phyloP scores from a whole-genome alignment of 2,113 vertebrate genomes.

The Erythrolamprus reginae region DNA sequence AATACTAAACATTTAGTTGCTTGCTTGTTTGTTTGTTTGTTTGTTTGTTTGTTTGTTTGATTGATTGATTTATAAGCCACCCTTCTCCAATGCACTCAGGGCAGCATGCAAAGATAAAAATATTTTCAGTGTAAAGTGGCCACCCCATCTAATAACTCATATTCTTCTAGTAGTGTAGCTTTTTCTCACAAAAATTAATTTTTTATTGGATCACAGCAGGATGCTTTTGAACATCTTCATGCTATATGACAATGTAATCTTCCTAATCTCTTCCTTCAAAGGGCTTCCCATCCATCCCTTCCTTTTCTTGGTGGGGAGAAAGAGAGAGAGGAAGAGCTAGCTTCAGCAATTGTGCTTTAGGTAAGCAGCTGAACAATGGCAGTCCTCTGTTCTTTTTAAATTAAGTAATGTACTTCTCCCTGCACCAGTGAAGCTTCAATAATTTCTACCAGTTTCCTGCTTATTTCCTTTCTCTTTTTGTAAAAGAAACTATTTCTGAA shows the following conservation, averaged over 20 bases:
- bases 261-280: not conserved
- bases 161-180: not conserved
- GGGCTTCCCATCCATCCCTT: not conserved
- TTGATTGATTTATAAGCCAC: no score
- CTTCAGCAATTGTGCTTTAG: not conserved
- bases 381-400: not conserved
- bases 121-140: no score
- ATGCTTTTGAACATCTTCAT: not conserved
- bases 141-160: not conserved
- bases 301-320: not conserved
- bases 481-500: conserved; percentile 7
- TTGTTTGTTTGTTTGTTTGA: no score
- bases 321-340: not conserved
- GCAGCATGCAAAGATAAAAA: no score
- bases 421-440: not conserved
- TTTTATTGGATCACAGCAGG: not conserved
- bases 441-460: not conserved
- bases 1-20: not conserved
- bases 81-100: no score
- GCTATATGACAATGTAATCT: not conserved
- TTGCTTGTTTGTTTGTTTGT: no score
- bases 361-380: not conserved
- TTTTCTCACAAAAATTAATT: not conserved
- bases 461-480: not conserved
- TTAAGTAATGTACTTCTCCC: not conserved